These are phyloP conservation scores for Chloroceryle amazona DNA, from an alignment of 2,797 vertebrate genomes.

Conservation along the genomic window DNA sequence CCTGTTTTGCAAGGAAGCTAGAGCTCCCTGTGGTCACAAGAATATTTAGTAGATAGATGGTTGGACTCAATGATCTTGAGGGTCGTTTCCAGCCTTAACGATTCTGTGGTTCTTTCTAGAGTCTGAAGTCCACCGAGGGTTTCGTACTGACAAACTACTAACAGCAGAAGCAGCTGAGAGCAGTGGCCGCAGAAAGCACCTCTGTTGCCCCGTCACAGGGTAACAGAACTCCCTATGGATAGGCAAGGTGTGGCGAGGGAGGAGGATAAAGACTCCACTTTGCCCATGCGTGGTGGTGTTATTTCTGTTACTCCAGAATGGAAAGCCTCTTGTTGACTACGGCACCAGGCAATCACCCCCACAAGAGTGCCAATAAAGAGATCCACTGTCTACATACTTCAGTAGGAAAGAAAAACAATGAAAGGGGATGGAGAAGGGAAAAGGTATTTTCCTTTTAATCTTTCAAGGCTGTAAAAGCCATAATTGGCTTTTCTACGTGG, in stretches of 20 bases:
- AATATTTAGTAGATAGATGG: no score
- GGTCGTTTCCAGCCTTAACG: no score
- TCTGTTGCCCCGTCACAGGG: background rate
- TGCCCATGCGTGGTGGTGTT: background rate
- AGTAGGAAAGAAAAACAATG: background rate
- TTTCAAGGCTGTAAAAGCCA: background rate
- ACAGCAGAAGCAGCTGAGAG: background rate
- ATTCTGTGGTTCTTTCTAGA: background rate
- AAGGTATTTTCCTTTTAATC: constrained; percentile 2
- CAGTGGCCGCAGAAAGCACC: background rate
- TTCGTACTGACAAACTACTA: background rate
- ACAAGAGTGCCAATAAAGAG: background rate
- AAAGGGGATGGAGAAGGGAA: background rate
- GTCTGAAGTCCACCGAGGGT: background rate
- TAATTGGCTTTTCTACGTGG: background rate
- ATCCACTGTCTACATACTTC: background rate
- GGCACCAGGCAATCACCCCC: background rate
- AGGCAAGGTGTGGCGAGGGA: background rate
- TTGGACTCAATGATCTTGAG: no score
- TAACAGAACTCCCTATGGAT: background rate
- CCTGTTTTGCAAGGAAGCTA: background rate
- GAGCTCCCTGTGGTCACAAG: background rate
- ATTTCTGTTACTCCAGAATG: background rate
- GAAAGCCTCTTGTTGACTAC: background rate
- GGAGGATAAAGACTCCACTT: background rate